Evolutionary conservation across 2,888 invertebrate genomes (phyloP), one percentile per base, ranked within the genome.

Genomic region (Torymus auratus): DNA sequence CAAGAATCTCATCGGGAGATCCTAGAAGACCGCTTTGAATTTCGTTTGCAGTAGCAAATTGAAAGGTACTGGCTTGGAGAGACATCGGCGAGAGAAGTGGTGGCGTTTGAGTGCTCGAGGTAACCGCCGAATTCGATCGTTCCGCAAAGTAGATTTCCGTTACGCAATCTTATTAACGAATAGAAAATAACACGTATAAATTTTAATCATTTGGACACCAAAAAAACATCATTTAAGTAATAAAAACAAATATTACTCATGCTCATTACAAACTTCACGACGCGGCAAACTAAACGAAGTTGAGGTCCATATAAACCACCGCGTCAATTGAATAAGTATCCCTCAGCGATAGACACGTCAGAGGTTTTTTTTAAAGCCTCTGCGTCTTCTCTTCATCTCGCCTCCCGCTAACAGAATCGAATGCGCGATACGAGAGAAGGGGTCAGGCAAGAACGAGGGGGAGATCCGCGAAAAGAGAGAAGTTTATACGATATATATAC

Each of bases 401-500:
- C 41, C 41, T 41, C 15, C 28, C 23, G 58, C 56, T 58, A 76
- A 56, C 70, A 77, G 55, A 56, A 70, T 56, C 41, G 41, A 69
- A 28, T 28, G 28, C 28, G 28, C 28, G 28, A 28, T 28, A 4
- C 28, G 23, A 52, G 20, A 17, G 50, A 13, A 11, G 17, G 23
- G n/a, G 61, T 14, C n/a, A 17, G n/a, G 69, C 20, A 20, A 28
- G 60, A 62, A 69, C 52, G 55, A 53, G 15, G 69, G 28, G 71
- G 62, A 58, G 64, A n/a, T n/a, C 20, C 7, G 72, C 55, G 60
- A 81, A 72, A 79, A 72, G 79, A 78, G 82, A 72, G 75, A 79
- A 74, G 78, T 68, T 76, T 82, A 28, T 28, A 65, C 77, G 67
- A 80, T 79, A 83, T 78, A 80, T 79, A 83, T 78, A 61, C 82